phyloP scores from a whole-genome alignment of 2,113 vertebrate genomes.

The Acinonyx jubatus region DNA sequence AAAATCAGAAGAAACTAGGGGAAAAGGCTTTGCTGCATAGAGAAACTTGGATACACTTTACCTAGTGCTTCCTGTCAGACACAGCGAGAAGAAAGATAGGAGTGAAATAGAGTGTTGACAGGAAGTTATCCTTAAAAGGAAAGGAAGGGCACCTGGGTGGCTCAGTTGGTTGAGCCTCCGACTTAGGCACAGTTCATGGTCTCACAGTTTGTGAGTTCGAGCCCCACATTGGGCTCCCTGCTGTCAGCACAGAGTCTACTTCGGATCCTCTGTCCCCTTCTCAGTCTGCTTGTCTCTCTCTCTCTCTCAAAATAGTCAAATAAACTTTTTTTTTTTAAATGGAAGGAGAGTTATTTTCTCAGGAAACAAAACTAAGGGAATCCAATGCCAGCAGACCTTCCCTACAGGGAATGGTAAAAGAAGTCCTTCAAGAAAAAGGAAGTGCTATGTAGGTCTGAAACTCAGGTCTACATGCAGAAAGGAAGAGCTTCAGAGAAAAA shows the following conservation, averaged over 20 bases:
- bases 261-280: too few relatives aligned
- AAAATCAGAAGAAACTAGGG: not conserved
- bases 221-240: too few relatives aligned
- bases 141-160: too few relatives aligned
- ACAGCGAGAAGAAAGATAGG: rapidly evolving
- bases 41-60: not conserved
- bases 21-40: not conserved
- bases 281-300: too few relatives aligned
- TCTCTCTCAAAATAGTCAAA: too few relatives aligned
- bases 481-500: not conserved
- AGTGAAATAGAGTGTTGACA: too few relatives aligned
- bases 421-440: not conserved
- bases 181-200: too few relatives aligned
- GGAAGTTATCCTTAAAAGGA: not conserved
- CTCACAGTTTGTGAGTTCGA: too few relatives aligned
- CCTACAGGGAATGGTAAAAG: not conserved
- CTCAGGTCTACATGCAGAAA: not conserved
- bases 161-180: too few relatives aligned
- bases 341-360: not conserved
- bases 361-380: not conserved
- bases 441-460: rapidly evolving
- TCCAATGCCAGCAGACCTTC: not conserved
- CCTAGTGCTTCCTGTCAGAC: not conserved
- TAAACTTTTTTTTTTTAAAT: too few relatives aligned
- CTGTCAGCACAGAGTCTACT: too few relatives aligned